Evolutionary conservation across 2,888 invertebrate species (phyloP), one percentile per base, ranked within the genome.

Genomic region (Synergus japonicus): DNA sequence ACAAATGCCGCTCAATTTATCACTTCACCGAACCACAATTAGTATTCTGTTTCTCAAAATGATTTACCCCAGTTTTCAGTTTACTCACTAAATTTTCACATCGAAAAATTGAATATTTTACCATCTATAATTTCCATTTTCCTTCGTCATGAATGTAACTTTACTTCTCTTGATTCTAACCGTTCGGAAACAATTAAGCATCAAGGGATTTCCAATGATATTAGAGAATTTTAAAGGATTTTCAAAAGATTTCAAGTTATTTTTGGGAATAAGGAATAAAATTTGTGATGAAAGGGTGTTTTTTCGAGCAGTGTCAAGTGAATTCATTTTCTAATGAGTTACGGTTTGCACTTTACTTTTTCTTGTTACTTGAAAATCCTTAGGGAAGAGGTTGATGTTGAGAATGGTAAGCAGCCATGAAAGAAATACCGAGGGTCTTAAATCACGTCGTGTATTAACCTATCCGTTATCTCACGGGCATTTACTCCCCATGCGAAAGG

Each of bases 361-460:
- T 60, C 18, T 22, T 63, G 63, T 13, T 63, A 5, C 63, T 63
- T 63, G 12, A 22, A 22, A 63, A 29, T 22, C 63, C 29, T 63
- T 13, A 5, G 63, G 63, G 29, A 63, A 63, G 12, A 12, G 67
- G 18, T 10, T 41, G 4, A 12, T 10, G n/a, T 66, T 12, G 79
- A 82, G 78, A 66, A 77, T 76, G 77, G 63, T 15, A 63, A 37
- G 41, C 43, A 65, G 60, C 43, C 76, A 22, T 29, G 76, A 77
- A 76, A 78, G 78, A 82, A 77, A 82, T 80, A 79, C 76, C 67
- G 78, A 78, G 73, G 77, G 80, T 66, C 76, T 81, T 82, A 82
- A 82, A 82, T 82, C 81, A 81, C 82, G 80, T 41, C 79, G 79
- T 66, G 78, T 76, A 77, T 78, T 79, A 78, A 77, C 80, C 65